Percentiles rank a stretch among this genome's conserved stretches.
phyloP scores from a whole-genome alignment of 1,140 invertebrate species.

The Macrosteles quadrilineatus region DNA sequence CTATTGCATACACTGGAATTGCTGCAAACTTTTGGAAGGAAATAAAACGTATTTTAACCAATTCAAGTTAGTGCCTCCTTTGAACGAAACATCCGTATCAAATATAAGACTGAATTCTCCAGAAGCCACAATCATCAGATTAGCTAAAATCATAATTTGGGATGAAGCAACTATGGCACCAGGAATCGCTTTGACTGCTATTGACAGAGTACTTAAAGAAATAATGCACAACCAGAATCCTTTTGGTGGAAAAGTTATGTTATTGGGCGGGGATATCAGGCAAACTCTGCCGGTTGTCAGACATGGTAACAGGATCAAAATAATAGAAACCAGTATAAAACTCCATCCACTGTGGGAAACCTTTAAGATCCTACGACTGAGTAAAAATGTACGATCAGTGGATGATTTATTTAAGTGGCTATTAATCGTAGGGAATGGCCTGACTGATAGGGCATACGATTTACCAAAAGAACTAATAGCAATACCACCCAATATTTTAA shows the following conservation, averaged over 20 bases:
- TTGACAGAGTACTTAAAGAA: too few relatives aligned
- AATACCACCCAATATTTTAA: slow-evolving; percentile 2
- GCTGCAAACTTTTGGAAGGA: background rate
- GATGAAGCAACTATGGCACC: slow-evolving; percentile 4
- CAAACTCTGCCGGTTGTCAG: background rate
- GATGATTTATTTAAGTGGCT: slow-evolving; percentile 11
- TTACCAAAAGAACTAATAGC: background rate
- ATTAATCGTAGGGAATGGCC: slow-evolving; percentile 6
- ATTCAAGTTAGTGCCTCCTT: slow-evolving; percentile 11
- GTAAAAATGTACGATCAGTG: background rate
- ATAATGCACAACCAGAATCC: background rate
- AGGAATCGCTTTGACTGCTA: too few relatives aligned
- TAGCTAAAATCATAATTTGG: slow-evolving; percentile 1
- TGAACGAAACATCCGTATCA: too few relatives aligned
- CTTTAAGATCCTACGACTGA: background rate
- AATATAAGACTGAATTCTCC: too few relatives aligned
- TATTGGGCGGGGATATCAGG: slow-evolving; percentile 5
- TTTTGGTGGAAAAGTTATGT: slow-evolving; percentile 22
- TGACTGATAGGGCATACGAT: background rate
- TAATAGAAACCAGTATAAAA: background rate
- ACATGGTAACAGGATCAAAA: slow-evolving; percentile 9
- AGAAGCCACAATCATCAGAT: background rate
- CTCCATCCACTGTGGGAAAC: background rate
- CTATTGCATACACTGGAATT: slow-evolving; percentile 3
- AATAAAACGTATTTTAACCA: background rate